phyloP scores from a whole-genome alignment of 2,888 invertebrate genomes.

The Pocota personata region DNA sequence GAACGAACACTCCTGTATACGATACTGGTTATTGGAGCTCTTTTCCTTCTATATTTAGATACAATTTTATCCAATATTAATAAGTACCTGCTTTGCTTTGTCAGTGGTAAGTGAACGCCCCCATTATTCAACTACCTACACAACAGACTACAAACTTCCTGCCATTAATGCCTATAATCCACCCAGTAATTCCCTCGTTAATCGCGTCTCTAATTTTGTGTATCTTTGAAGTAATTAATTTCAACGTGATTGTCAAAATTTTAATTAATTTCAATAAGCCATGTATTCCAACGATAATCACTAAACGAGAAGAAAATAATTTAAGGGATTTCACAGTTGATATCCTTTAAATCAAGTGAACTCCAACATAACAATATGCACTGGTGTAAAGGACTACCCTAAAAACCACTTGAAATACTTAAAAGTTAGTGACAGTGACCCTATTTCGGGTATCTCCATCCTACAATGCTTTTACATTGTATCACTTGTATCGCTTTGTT shows the following conservation, averaged over 20 bases:
- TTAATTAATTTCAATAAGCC: slow-evolving; percentile 50
- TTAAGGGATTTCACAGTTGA: not conserved
- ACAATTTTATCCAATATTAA: too few species aligned
- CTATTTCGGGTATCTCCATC: slow-evolving; percentile 14
- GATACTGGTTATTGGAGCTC: too few species aligned
- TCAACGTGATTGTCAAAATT: not conserved
- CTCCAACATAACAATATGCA: too few species aligned
- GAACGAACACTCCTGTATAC: too few species aligned
- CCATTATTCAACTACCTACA: not conserved
- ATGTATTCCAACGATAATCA: not conserved
- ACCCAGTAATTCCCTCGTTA: not conserved
- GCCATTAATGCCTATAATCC: not conserved
- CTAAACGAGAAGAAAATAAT: not conserved
- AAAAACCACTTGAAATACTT: slow-evolving; percentile 20
- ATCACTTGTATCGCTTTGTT: too few species aligned
- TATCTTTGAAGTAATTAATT: slow-evolving; percentile 11
- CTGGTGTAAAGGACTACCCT: not conserved
- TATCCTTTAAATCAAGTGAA: not conserved
- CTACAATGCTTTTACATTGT: slow-evolving; percentile 9
- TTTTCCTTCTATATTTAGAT: too few species aligned
- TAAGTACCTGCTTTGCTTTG: not conserved
- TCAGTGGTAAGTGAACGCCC: not conserved
- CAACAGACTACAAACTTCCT: not conserved
- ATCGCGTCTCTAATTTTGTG: not conserved
- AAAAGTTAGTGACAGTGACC: slow-evolving; percentile 26